Evolutionary conservation across 2,113 vertebrate genomes (phyloP).

Genomic region (Grantiella picta): DNA sequence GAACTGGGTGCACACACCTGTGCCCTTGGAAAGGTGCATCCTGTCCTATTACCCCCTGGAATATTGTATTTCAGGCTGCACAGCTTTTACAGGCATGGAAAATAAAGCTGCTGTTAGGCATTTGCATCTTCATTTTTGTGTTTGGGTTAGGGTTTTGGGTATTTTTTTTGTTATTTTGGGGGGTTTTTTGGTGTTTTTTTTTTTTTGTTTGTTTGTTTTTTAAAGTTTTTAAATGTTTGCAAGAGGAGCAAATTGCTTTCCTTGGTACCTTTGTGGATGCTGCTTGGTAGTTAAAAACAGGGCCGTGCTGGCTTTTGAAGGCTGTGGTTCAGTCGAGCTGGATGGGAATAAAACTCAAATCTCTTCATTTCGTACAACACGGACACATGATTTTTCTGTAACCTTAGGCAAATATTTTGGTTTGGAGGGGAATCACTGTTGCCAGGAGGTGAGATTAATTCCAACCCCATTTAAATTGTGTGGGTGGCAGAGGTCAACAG

Average conservation of each 20-base stretch:
- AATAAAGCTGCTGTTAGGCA: background rate
- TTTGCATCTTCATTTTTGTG: background rate
- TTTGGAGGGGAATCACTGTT: background rate
- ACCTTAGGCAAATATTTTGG: background rate
- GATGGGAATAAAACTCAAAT: background rate
- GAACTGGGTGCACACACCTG: background rate
- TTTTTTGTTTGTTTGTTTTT: background rate
- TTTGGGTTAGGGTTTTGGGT: background rate
- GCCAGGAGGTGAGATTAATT: background rate
- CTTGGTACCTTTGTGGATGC: background rate
- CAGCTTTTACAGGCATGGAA: background rate
- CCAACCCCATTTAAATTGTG: background rate
- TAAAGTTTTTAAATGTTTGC: background rate
- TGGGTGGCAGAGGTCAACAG: background rate
- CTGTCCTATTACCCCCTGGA: background rate
- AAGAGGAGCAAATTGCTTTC: background rate
- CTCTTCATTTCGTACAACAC: background rate
- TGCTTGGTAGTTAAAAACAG: background rate
- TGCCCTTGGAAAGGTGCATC: slow-evolving; percentile 28
- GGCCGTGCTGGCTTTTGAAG: background rate
- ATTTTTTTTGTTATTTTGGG: too few species aligned
- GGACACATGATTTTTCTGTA: background rate
- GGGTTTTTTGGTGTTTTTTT: background rate
- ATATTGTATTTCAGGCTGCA: background rate
- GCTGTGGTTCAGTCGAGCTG: background rate